A percentile compares a stretch with the other conserved stretches of the same genome.
phyloP scores from a whole-genome alignment of 2,888 invertebrate species.

The Allophyes oxyacanthae region DNA sequence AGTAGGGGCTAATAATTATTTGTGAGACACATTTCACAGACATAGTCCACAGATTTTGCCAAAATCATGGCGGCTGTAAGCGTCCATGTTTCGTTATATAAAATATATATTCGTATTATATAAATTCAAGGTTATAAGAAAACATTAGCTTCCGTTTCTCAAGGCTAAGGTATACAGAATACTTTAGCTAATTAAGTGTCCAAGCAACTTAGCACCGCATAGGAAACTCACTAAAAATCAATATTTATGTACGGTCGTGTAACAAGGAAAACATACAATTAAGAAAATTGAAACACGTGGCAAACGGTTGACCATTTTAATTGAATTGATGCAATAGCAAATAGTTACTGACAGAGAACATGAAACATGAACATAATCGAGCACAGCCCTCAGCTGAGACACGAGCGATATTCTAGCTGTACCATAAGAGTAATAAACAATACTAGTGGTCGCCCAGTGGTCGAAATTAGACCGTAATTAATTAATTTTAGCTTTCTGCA shows the following conservation, averaged over 20 bases:
- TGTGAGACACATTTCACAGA: too few species aligned
- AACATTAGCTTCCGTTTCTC: slow-evolving; percentile 1
- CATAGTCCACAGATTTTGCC: too few species aligned
- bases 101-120: too few species aligned
- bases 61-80: too few species aligned
- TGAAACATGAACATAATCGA: background rate
- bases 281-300: slow-evolving; percentile 45
- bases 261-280: slow-evolving; percentile 37
- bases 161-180: slow-evolving; percentile 32
- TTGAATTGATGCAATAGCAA: slow-evolving; percentile 20
- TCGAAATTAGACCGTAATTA: too few species aligned
- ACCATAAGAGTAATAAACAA: too few species aligned
- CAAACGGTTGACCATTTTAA: slow-evolving; percentile 32
- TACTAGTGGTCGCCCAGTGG: too few species aligned
- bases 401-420: too few species aligned
- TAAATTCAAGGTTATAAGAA: background rate
- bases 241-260: slow-evolving; percentile 37
- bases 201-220: slow-evolving; percentile 23
- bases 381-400: too few species aligned
- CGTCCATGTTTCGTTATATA: too few species aligned
- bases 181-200: slow-evolving; percentile 46
- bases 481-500: too few species aligned
- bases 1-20: too few species aligned
- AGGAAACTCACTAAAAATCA: slow-evolving; percentile 25
- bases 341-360: slow-evolving; percentile 12